Percentiles rank a stretch among this genome's conserved stretches.
Evolutionary conservation across 2,797 vertebrate species (phyloP).

Genomic region (Trematomus bernacchii): DNA sequence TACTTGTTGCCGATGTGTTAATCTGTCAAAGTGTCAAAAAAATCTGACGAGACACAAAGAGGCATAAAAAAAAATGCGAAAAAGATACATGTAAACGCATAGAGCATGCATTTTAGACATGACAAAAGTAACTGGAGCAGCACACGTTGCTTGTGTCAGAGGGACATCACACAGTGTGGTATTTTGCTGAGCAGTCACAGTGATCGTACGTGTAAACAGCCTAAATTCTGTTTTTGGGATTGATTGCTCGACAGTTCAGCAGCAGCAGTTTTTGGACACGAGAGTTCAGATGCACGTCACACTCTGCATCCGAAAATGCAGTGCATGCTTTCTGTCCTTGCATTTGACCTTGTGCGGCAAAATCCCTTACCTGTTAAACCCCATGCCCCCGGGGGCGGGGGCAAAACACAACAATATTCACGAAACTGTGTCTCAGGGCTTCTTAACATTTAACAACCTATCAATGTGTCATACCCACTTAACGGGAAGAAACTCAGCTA

Average conservation of each 20-base stretch:
- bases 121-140: neutral
- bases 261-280: slow-evolving; percentile 7
- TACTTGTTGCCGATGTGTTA: slow-evolving; percentile 35
- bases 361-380: slow-evolving; percentile 1
- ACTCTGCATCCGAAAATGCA: slow-evolving; percentile 22
- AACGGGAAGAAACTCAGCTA: too few relatives aligned
- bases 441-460: too few relatives aligned
- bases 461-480: too few relatives aligned
- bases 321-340: slow-evolving; percentile 25
- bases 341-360: slow-evolving; percentile 47
- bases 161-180: neutral
- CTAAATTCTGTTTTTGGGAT: slow-evolving; percentile 9
- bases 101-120: neutral
- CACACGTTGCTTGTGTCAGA: neutral
- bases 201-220: slow-evolving; percentile 14
- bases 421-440: too few relatives aligned
- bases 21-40: slow-evolving; percentile 45
- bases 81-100: slow-evolving; percentile 9
- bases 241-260: slow-evolving; percentile 19
- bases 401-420: too few relatives aligned
- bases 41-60: slow-evolving; percentile 38
- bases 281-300: slow-evolving; percentile 21
- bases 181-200: slow-evolving; percentile 13
- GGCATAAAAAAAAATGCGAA: slow-evolving; percentile 7
- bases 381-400: too few relatives aligned